Evolutionary conservation across 2,113 vertebrate species (phyloP).

Genomic region (Epinephelus lanceolatus): DNA sequence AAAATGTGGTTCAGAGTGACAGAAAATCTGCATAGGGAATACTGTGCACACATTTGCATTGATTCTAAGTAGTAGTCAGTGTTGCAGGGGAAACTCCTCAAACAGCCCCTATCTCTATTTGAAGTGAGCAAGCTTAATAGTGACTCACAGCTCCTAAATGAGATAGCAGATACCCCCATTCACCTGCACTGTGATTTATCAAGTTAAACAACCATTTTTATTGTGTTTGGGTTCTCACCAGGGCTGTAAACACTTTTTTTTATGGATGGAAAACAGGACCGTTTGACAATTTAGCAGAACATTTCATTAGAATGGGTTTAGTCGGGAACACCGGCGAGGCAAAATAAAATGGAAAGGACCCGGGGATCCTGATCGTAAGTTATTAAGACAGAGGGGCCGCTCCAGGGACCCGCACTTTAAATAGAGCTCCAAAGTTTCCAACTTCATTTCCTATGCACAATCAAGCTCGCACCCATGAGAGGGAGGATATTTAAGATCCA

Average conservation of each 20-base stretch:
- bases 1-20: background rate
- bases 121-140: background rate
- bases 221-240: slow-evolving; percentile 57
- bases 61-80: slow-evolving; percentile 3
- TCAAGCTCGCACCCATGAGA: slow-evolving; percentile 79
- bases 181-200: slow-evolving; percentile 45
- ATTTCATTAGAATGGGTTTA: slow-evolving; percentile 71
- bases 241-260: slow-evolving; percentile 58
- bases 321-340: slow-evolving; percentile 35
- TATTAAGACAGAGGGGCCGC: slow-evolving; percentile 77
- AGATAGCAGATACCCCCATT: slow-evolving; percentile 22
- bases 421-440: slow-evolving; percentile 80
- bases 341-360: slow-evolving; percentile 65
- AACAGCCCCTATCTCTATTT: background rate
- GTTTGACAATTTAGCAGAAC: slow-evolving; percentile 70
- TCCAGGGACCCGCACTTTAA: slow-evolving; percentile 80
- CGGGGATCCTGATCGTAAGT: slow-evolving; percentile 66
- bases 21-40: background rate
- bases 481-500: slow-evolving; percentile 80
- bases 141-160: slow-evolving; percentile 23
- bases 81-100: slow-evolving; percentile 1
- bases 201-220: slow-evolving; percentile 54
- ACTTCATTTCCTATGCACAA: slow-evolving; percentile 85
- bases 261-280: slow-evolving; percentile 56
- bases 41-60: background rate